Conservation (phyloP, 2,113 vertebrate species). For the Aptenodytes patagonicus region DNA sequence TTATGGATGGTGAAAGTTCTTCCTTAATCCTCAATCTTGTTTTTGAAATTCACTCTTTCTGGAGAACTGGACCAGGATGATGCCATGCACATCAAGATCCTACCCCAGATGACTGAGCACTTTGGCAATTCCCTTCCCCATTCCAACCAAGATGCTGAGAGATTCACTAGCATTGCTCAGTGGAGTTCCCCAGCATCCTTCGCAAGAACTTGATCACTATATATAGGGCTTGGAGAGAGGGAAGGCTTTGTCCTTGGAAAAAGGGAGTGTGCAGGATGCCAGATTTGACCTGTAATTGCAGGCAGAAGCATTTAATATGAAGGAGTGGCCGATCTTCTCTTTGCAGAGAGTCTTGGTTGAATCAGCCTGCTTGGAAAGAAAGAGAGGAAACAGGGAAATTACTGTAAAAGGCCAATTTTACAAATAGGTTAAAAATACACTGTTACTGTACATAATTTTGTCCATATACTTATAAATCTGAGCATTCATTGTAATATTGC, state of each 20-base stretch:
- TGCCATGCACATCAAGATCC: not conserved
- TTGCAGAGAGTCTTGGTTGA: not conserved
- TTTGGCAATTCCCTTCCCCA: constrained; percentile 8
- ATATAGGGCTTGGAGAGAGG: not conserved
- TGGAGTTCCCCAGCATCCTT: constrained; percentile 51
- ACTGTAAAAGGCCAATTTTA: not conserved
- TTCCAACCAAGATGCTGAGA: constrained; percentile 26
- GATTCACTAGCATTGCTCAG: constrained; percentile 30
- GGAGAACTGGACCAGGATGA: not conserved
- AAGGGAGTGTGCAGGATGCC: not conserved
- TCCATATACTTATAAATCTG: not conserved
- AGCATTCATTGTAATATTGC: not conserved
- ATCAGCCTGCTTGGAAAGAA: not conserved
- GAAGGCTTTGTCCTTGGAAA: constrained; percentile 32
- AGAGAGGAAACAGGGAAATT: not conserved
- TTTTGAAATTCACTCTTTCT: constrained; percentile 31
- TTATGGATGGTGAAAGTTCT: constrained; percentile 16
- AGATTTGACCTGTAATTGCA: not conserved
- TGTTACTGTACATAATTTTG: not conserved
- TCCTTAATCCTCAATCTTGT: not conserved
- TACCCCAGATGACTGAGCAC: not conserved
- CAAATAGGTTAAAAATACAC: not conserved
- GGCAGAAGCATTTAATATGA: not conserved
- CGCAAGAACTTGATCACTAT: not conserved
- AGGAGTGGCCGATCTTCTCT: not conserved